Percentiles rank a stretch among this genome's conserved stretches.
phyloP scores from a whole-genome alignment of 2,888 invertebrate species.

The Tolmerus cingulatus region DNA sequence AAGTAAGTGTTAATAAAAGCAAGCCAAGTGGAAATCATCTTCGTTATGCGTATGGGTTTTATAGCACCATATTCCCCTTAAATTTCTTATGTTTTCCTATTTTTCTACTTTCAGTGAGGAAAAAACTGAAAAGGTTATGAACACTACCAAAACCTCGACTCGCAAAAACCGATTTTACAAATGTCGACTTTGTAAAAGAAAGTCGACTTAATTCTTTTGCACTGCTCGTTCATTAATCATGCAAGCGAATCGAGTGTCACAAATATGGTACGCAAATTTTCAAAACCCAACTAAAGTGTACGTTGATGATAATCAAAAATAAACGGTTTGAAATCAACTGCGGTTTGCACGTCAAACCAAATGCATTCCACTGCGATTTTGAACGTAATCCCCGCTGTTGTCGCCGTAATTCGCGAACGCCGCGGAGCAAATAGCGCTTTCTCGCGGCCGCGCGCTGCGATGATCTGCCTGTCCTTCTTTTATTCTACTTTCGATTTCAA shows the following conservation, averaged over 20 bases:
- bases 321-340: not conserved
- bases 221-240: not conserved
- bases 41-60: not conserved
- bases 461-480: not conserved
- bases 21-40: not conserved
- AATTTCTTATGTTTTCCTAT: not conserved
- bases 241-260: not conserved
- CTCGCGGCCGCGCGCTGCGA: not conserved
- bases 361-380: not conserved
- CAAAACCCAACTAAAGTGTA: not conserved
- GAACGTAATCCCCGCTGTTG: not conserved
- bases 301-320: not conserved
- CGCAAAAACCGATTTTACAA: not conserved
- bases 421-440: constrained; percentile 4
- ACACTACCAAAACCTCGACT: not conserved
- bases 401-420: not conserved
- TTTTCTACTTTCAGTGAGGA: not conserved
- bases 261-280: not conserved
- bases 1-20: not conserved
- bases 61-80: not conserved
- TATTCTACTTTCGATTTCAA: constrained; percentile 22
- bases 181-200: not conserved
- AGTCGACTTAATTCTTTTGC: not conserved
- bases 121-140: not conserved
- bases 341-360: not conserved